A percentile compares a stretch with the other conserved stretches of the same genome.
These are phyloP conservation scores for Cercopithecus mona DNA, from an alignment of 2,113 vertebrate genomes.

Conservation along the genomic window DNA sequence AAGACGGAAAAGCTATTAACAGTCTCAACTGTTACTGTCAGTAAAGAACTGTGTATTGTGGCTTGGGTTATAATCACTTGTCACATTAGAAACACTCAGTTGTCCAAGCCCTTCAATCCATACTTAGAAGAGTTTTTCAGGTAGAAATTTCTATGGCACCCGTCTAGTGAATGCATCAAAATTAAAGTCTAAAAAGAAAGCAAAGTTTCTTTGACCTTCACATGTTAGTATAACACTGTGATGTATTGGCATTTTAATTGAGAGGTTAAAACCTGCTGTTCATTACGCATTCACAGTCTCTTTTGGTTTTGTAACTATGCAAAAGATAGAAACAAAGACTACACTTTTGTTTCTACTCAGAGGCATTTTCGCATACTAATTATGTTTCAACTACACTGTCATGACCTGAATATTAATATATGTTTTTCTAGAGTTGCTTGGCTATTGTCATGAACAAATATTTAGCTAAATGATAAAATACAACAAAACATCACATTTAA, in stretches of 20 bases:
- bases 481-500: not conserved
- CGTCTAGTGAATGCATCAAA: slow-evolving; percentile 35
- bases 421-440: slow-evolving; percentile 1
- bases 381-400: not conserved
- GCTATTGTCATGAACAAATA: not conserved
- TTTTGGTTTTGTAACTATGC: slow-evolving; percentile 28
- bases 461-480: not conserved
- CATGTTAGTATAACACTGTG: not conserved
- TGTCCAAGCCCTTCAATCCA: slow-evolving; percentile 46
- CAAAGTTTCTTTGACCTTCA: slow-evolving; percentile 40
- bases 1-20: slow-evolving; percentile 67
- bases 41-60: not conserved
- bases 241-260: slow-evolving; percentile 50
- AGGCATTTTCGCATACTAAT: slow-evolving; percentile 33
- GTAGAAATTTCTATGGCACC: not conserved
- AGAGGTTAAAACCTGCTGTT: slow-evolving; percentile 31
- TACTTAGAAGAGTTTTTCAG: slow-evolving; percentile 11
- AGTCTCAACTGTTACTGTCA: slow-evolving; percentile 52
- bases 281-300: not conserved
- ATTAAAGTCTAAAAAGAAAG: slow-evolving; percentile 18
- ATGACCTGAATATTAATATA: slow-evolving; percentile 18
- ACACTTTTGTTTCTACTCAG: not conserved
- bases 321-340: slow-evolving; percentile 32
- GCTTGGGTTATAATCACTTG: slow-evolving; percentile 60
- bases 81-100: slow-evolving; percentile 66